Conservation (phyloP, 2,113 vertebrate species). For the Fukomys damarensis region DNA sequence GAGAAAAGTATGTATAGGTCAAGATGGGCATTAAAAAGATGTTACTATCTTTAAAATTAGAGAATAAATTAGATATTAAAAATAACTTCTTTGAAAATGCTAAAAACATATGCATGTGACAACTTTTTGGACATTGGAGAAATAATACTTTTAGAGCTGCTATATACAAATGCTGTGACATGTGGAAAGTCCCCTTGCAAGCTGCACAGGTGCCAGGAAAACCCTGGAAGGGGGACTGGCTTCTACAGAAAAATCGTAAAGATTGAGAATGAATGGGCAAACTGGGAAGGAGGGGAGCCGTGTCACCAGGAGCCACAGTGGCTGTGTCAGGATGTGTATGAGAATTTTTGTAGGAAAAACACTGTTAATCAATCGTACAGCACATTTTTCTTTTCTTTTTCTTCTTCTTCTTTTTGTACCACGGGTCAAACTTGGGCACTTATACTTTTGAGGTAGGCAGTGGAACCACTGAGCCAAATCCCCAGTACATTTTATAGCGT, state of each 20-base stretch:
- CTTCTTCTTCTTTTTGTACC: no score
- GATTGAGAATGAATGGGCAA: background rate
- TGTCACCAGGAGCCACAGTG: background rate
- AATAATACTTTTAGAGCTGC: slow-evolving; percentile 3
- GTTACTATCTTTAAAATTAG: background rate
- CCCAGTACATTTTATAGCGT: background rate
- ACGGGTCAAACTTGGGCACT: no score
- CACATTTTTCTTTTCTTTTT: no score
- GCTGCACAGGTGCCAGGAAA: background rate
- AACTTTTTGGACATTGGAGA: background rate
- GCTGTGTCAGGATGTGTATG: background rate
- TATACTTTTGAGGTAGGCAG: no score
- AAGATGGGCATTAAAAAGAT: background rate
- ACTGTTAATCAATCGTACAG: background rate
- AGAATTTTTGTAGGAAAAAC: background rate
- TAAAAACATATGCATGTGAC: background rate
- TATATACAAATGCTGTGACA: background rate
- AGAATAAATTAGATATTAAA: background rate
- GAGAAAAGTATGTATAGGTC: background rate
- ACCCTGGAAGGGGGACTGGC: background rate
- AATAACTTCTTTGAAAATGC: background rate
- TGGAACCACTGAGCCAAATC: no score
- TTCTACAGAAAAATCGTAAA: background rate
- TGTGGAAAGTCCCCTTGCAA: background rate
- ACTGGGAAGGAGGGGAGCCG: background rate